phyloP scores from a whole-genome alignment of 37 sponge, comb jelly and placozoan genomes.

The Cliona cf. orientalis region DNA sequence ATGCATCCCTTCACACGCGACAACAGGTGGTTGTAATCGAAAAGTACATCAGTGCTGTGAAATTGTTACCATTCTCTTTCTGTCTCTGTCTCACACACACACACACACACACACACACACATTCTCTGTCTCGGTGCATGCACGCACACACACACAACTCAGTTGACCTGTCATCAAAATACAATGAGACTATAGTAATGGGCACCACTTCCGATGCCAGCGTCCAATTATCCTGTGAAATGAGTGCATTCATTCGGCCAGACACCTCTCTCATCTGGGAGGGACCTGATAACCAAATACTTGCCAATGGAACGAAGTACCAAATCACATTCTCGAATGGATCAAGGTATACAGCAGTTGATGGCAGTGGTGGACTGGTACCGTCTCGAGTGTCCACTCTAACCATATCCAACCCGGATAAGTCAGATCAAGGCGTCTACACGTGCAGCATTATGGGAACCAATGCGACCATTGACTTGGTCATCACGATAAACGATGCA shows the following conservation, averaged over 20 bases:
- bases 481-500: too few relatives aligned
- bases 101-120: too few relatives aligned
- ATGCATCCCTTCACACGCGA: too few relatives aligned
- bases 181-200: background rate
- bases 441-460: background rate
- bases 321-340: background rate
- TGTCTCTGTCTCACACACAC: too few relatives aligned
- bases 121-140: too few relatives aligned
- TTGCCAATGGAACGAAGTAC: background rate
- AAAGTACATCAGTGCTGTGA: too few relatives aligned
- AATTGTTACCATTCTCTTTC: too few relatives aligned
- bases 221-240: background rate
- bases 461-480: too few relatives aligned
- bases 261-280: background rate
- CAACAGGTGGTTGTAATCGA: too few relatives aligned
- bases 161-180: background rate
- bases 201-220: background rate
- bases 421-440: background rate
- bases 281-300: background rate
- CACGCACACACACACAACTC: too few relatives aligned
- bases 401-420: background rate
- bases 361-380: background rate
- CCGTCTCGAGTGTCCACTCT: background rate
- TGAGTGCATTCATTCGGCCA: conserved; percentile 1
- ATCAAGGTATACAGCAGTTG: background rate